phyloP scores from a whole-genome alignment of 1,140 invertebrate genomes.

The Penaeus chinensis region DNA sequence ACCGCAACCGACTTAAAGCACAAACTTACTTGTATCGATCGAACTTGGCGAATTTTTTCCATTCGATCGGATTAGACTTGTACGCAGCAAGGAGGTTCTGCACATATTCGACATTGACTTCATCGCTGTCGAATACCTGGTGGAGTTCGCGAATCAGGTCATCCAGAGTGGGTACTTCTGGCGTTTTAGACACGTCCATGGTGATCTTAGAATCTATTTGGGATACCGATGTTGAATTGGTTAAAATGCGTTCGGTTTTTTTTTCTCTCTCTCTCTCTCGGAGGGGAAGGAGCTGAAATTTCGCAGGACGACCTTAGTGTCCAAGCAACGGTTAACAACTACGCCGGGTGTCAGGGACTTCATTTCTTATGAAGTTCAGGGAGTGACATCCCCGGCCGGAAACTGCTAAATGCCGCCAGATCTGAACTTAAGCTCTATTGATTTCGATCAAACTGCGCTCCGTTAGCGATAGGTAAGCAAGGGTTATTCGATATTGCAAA shows the following conservation, averaged over 20 bases:
- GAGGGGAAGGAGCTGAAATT: too few species aligned
- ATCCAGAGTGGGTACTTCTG: constrained; percentile 71
- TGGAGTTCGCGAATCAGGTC: constrained; percentile 81
- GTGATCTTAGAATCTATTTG: neutral
- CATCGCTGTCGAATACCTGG: constrained; percentile 79
- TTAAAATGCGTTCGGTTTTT: neutral
- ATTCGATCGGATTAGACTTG: constrained; percentile 88
- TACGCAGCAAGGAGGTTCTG: constrained; percentile 86
- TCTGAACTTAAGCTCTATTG: too few species aligned
- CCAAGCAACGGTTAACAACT: neutral
- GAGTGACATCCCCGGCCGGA: neutral
- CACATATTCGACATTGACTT: constrained; percentile 90
- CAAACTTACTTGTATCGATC: constrained; percentile 85
- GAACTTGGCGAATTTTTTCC: constrained; percentile 95
- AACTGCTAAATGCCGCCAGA: neutral
- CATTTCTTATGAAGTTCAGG: too few species aligned
- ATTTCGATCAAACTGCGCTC: too few species aligned
- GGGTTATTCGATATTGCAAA: too few species aligned
- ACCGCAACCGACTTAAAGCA: too few species aligned
- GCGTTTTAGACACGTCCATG: constrained; percentile 23
- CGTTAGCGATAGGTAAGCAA: too few species aligned
- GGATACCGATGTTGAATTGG: neutral
- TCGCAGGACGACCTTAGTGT: neutral
- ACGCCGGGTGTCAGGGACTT: neutral
- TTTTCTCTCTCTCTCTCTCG: too few species aligned